phyloP scores from a whole-genome alignment of 2,113 vertebrate species.

The Equus quagga region DNA sequence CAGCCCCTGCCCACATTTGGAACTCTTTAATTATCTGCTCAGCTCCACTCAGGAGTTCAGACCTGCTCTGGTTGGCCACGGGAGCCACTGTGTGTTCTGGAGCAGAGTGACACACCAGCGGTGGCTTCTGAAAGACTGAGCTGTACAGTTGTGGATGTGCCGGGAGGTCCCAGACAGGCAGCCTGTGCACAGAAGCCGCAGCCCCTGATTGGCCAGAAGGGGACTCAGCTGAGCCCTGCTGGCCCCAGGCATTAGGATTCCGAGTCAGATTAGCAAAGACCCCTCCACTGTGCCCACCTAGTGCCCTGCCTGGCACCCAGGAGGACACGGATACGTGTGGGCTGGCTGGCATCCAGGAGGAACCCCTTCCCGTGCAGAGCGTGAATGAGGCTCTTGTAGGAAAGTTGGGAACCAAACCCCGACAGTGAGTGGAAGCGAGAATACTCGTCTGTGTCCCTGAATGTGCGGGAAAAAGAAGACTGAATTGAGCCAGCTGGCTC shows the following conservation, averaged over 20 bases:
- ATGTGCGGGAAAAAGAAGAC: fast-evolving
- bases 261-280: neutral
- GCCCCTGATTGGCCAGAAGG: neutral
- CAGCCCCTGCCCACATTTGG: neutral
- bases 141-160: neutral
- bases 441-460: no score
- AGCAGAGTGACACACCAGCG: fast-evolving
- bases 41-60: fast-evolving
- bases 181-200: neutral
- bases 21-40: neutral
- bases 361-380: no score
- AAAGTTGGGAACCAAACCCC: neutral
- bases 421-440: neutral
- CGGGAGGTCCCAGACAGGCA: neutral
- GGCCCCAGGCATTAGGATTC: neutral
- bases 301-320: neutral
- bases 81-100: neutral
- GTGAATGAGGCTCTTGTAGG: fast-evolving
- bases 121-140: neutral
- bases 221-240: fast-evolving
- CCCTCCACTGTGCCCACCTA: neutral
- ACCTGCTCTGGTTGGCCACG: neutral
- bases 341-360: fast-evolving
- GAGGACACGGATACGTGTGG: fast-evolving
- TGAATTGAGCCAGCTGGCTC: fast-evolving